Percentiles rank a stretch among this genome's conserved stretches.
phyloP scores from a whole-genome alignment of 2,797 vertebrate species.

The Capromys pilorides region DNA sequence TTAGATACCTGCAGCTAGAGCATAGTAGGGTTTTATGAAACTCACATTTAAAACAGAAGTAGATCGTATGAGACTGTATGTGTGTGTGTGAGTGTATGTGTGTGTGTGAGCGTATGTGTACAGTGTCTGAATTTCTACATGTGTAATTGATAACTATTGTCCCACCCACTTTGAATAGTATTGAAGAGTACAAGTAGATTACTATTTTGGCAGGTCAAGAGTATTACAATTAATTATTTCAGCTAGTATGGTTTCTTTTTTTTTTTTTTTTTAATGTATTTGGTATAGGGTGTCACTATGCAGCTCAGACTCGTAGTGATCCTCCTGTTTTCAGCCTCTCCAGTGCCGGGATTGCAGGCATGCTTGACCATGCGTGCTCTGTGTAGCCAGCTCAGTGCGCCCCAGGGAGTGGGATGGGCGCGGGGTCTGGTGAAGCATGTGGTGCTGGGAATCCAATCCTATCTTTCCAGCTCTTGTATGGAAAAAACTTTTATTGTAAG shows the following conservation, averaged over 20 bases:
- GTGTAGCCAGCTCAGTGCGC: no score
- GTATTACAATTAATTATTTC: constrained; percentile 6
- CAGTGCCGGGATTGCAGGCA: no score
- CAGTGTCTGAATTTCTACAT: constrained; percentile 1
- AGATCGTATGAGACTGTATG: neutral
- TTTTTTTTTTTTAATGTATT: no score
- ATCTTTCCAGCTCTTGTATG: neutral
- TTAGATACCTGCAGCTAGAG: constrained; percentile 21
- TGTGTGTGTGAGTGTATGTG: neutral
- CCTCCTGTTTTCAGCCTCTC: no score
- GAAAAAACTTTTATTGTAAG: neutral
- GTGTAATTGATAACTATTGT: neutral
- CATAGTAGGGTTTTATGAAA: constrained; percentile 37
- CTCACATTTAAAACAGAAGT: constrained; percentile 1
- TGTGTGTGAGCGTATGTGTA: neutral
- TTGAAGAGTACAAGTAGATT: constrained; percentile 6
- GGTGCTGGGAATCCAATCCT: no score
- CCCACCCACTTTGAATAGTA: neutral
- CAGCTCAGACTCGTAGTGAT: no score
- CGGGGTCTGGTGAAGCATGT: no score
- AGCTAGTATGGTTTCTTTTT: neutral
- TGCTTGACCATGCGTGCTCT: no score
- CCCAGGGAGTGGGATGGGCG: no score
- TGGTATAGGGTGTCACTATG: no score
- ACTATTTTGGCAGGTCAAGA: constrained; percentile 20